A percentile compares a stretch with the other conserved stretches of the same genome.
Conservation (phyloP, 2,888 invertebrate species). For the Abrostola tripartita region DNA sequence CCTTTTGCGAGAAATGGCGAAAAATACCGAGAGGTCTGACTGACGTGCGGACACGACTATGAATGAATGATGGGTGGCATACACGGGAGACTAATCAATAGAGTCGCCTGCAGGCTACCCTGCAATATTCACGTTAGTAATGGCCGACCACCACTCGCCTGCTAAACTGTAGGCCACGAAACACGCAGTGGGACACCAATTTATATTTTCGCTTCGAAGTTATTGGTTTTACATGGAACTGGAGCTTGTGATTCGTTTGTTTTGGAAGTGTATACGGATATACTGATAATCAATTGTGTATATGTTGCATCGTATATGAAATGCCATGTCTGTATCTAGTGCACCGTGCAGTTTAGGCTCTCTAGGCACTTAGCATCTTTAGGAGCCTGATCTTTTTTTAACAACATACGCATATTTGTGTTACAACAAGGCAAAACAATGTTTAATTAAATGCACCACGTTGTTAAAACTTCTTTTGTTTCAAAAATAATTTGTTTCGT, state of each 20-base stretch:
- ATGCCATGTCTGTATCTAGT: too few relatives aligned
- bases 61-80: slow-evolving; percentile 79
- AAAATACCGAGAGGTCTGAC: slow-evolving; percentile 63
- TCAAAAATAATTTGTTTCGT: too few relatives aligned
- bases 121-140: slow-evolving; percentile 73
- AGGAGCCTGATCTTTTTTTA: too few relatives aligned
- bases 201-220: slow-evolving; percentile 22
- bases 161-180: slow-evolving; percentile 44
- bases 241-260: neutral
- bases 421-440: too few relatives aligned
- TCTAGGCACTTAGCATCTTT: too few relatives aligned
- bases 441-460: too few relatives aligned
- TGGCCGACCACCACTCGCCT: slow-evolving; percentile 66
- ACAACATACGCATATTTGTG: too few relatives aligned
- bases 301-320: too few relatives aligned
- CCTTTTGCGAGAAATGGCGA: slow-evolving; percentile 71
- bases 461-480: too few relatives aligned
- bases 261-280: neutral
- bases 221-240: neutral
- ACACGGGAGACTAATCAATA: slow-evolving; percentile 71
- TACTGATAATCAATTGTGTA: too few relatives aligned
- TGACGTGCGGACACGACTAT: slow-evolving; percentile 73
- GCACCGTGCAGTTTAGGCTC: too few relatives aligned
- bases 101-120: slow-evolving; percentile 61
- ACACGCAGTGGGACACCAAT: slow-evolving; percentile 18